Evolutionary conservation across 2,113 vertebrate genomes (phyloP).

Genomic region (Fregata magnificens): DNA sequence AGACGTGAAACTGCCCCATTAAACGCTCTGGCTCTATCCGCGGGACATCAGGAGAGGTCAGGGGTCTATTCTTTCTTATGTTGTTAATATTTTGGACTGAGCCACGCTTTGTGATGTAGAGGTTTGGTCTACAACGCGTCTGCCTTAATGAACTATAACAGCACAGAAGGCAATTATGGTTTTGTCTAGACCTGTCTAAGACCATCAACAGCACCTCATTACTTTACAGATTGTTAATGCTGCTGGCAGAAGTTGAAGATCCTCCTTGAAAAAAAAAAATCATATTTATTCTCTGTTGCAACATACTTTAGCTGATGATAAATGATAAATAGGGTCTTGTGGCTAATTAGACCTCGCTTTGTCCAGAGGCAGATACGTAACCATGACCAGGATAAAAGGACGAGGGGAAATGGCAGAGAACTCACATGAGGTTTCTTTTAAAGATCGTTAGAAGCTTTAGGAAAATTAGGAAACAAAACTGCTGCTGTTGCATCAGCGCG

Average conservation of each 20-base stretch:
- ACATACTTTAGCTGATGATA: conserved; percentile 12
- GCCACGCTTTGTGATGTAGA: background rate
- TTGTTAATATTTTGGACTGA: background rate
- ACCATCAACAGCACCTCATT: background rate
- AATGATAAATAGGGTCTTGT: conserved; percentile 12
- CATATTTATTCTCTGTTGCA: background rate
- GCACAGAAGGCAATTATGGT: conserved; percentile 53
- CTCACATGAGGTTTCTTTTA: background rate
- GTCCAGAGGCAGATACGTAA: background rate
- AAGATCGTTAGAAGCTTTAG: background rate
- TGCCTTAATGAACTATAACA: conserved; percentile 49
- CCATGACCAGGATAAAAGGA: background rate
- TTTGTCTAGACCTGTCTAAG: conserved; percentile 10
- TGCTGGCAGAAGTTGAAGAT: conserved; percentile 23
- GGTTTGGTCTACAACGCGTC: background rate
- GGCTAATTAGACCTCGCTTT: conserved; percentile 42
- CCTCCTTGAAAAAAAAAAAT: background rate
- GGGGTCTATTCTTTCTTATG: background rate
- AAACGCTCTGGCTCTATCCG: background rate
- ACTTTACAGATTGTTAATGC: conserved; percentile 8
- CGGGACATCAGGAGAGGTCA: background rate
- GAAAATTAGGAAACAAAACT: background rate
- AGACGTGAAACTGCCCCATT: background rate
- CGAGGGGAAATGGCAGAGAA: background rate
- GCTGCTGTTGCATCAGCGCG: background rate